phyloP scores from a whole-genome alignment of 2,113 vertebrate genomes.

The Tetraodon nigroviridis region DNA sequence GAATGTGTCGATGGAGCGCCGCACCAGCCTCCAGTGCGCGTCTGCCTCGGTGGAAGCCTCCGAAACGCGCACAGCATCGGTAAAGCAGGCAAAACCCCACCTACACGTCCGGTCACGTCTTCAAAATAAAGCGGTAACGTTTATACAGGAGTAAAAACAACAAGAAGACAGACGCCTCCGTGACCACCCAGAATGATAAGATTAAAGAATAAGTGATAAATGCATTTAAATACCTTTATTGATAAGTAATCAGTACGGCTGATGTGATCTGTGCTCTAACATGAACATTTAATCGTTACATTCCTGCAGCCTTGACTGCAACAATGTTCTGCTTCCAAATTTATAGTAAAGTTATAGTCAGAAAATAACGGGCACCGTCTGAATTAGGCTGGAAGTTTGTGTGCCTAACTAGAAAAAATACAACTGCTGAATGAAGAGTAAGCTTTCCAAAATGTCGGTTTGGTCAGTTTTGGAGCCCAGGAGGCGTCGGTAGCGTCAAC shows the following conservation, averaged over 20 bases:
- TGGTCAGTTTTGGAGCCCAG: not conserved
- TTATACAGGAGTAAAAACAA: not conserved
- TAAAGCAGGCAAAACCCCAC: not conserved
- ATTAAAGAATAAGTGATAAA: not conserved
- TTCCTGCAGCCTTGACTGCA: no score
- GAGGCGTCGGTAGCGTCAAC: not conserved
- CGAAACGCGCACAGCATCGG: not conserved
- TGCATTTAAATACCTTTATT: not conserved
- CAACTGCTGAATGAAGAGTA: no score
- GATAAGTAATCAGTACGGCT: not conserved
- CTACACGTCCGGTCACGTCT: not conserved
- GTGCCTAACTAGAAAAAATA: no score
- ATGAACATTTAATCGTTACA: no score
- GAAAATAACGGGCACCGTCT: no score
- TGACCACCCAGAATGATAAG: not conserved
- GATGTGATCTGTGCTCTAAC: no score
- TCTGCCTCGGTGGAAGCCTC: constrained; percentile 29
- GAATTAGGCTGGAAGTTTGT: no score
- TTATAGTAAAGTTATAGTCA: no score
- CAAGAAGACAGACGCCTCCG: not conserved
- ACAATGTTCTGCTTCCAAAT: no score
- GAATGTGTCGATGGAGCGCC: constrained; percentile 32
- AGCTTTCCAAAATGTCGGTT: no score
- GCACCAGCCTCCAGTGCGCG: constrained; percentile 36
- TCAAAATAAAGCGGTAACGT: constrained; percentile 24